Conservation (phyloP, 2,113 vertebrate species). For the Mugil cephalus region DNA sequence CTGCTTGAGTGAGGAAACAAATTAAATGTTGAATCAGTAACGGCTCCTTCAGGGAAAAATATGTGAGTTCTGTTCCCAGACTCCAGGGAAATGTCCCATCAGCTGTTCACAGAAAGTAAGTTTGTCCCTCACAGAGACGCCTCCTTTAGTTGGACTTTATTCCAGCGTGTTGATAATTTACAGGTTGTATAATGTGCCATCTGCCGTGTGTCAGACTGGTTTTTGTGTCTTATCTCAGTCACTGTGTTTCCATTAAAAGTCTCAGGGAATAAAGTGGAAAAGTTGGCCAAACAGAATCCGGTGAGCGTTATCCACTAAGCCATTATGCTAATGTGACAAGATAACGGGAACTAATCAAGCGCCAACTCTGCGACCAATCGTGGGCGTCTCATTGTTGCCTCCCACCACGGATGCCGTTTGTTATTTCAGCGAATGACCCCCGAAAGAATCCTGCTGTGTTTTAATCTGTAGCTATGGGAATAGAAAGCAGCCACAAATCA, state of each 20-base stretch:
- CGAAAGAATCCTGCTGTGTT: not conserved
- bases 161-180: not conserved
- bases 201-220: not conserved
- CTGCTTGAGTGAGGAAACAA: too few relatives aligned
- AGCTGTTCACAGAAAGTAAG: too few relatives aligned
- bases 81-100: too few relatives aligned
- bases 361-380: not conserved
- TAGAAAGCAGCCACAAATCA: not conserved
- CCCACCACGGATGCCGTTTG: not conserved
- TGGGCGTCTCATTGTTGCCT: not conserved
- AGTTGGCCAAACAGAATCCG: not conserved
- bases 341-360: constrained; percentile 16
- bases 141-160: too few relatives aligned
- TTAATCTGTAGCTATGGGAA: not conserved
- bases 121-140: too few relatives aligned
- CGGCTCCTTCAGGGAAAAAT: too few relatives aligned
- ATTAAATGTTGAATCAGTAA: too few relatives aligned
- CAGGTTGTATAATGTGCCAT: not conserved
- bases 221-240: not conserved
- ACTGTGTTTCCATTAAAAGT: not conserved
- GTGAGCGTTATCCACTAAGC: not conserved
- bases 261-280: constrained; percentile 7
- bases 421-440: constrained; percentile 2
- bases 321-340: constrained; percentile 21
- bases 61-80: too few relatives aligned